phyloP scores from a whole-genome alignment of 1,140 invertebrate species.

The Gonatopus flavifemur region DNA sequence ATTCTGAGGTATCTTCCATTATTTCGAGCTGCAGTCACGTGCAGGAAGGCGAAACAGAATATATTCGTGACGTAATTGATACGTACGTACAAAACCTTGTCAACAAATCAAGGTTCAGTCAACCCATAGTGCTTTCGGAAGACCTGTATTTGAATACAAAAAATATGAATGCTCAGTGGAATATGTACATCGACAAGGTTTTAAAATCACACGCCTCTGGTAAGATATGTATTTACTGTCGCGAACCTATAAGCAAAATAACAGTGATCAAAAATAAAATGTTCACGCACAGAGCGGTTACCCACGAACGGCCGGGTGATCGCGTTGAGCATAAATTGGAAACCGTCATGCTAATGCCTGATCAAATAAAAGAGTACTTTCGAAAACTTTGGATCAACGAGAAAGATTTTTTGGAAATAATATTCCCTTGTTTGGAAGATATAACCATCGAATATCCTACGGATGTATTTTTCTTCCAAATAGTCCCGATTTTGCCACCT shows the following conservation, averaged over 20 bases:
- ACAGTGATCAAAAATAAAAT: slow-evolving; percentile 57
- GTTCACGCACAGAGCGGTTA: slow-evolving; percentile 25
- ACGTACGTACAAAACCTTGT: slow-evolving; percentile 30
- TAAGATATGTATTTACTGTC: slow-evolving; percentile 68
- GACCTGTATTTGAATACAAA: slow-evolving; percentile 45
- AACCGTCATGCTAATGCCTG: slow-evolving; percentile 60
- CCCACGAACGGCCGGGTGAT: background rate
- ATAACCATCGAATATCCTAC: slow-evolving; percentile 66
- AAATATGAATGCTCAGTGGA: slow-evolving; percentile 65
- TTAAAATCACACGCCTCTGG: slow-evolving; percentile 48
- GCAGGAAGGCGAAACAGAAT: slow-evolving; percentile 21
- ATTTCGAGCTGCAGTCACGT: background rate
- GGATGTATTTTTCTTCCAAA: slow-evolving; percentile 87
- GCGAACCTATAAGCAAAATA: slow-evolving; percentile 62
- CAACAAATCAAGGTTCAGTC: slow-evolving; percentile 30
- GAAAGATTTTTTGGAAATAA: slow-evolving; percentile 66
- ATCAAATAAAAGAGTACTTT: slow-evolving; percentile 71
- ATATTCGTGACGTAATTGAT: slow-evolving; percentile 35
- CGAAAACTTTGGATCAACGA: slow-evolving; percentile 78
- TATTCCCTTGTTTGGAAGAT: slow-evolving; percentile 73
- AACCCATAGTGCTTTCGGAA: background rate
- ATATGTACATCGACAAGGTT: slow-evolving; percentile 63
- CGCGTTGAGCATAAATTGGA: slow-evolving; percentile 21
- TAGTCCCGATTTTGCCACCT: slow-evolving; percentile 83
- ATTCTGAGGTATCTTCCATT: slow-evolving; percentile 48